A percentile compares a stretch with the other conserved stretches of the same genome.
phyloP scores from a whole-genome alignment of 2,113 vertebrate genomes.

The Perognathus longimembris region DNA sequence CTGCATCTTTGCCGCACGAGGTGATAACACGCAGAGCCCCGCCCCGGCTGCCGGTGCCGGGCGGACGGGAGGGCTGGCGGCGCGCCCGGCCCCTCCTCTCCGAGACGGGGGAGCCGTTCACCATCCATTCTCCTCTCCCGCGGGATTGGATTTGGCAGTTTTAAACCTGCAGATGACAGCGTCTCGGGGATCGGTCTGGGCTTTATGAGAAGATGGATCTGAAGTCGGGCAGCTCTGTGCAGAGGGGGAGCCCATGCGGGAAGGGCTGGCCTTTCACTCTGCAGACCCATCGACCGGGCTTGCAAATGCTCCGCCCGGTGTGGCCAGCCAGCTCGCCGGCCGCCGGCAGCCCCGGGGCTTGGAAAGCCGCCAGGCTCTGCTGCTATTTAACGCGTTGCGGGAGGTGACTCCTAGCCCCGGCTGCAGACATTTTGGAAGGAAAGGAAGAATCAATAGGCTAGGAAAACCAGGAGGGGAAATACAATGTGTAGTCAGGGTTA shows the following conservation, averaged over 20 bases:
- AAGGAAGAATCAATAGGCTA: not conserved
- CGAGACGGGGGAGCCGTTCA: not conserved
- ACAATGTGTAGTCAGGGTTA: not conserved
- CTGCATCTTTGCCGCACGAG: fast-evolving
- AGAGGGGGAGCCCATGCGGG: not conserved
- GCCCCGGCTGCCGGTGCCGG: fast-evolving
- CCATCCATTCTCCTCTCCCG: not conserved
- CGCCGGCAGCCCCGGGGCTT: not conserved
- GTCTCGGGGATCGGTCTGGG: not conserved
- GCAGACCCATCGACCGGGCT: not conserved
- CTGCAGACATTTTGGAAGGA: not conserved
- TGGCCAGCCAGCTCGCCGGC: not conserved
- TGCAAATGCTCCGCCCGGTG: not conserved
- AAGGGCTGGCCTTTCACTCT: not conserved
- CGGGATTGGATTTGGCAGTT: slow-evolving; percentile 28
- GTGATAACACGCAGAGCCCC: not conserved
- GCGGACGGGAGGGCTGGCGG: not conserved
- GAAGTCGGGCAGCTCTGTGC: not conserved
- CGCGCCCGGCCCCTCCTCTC: not conserved
- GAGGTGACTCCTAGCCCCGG: not conserved
- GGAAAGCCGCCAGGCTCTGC: not conserved
- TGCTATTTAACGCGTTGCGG: not conserved
- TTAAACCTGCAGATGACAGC: not conserved
- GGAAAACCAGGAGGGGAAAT: not conserved
- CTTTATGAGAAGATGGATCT: not conserved